Conservation (phyloP, 2,113 vertebrate genomes). For the Pagrus major region DNA sequence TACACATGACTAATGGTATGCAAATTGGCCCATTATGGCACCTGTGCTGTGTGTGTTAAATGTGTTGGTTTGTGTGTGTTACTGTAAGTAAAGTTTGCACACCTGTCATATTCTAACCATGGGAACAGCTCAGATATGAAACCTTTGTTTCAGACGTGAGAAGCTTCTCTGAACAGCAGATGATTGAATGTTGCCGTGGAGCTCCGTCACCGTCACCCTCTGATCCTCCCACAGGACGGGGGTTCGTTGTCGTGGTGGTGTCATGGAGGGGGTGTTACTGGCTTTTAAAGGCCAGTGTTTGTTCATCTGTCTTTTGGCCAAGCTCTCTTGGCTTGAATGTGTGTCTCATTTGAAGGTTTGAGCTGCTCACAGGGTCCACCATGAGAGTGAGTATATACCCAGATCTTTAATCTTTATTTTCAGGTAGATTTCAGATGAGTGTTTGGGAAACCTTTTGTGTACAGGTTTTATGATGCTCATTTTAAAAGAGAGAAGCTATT, state of each 20-base stretch:
- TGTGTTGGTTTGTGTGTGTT: not conserved
- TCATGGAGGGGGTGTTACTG: not conserved
- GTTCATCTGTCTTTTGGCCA: slow-evolving; percentile 40
- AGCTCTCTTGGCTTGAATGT: not conserved
- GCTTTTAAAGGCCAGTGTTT: slow-evolving; percentile 39
- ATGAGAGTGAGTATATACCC: slow-evolving; percentile 67
- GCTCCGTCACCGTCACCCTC: not conserved
- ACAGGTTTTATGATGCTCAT: not conserved
- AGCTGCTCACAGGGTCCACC: slow-evolving; percentile 12
- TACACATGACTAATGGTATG: not conserved
- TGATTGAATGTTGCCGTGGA: slow-evolving; percentile 17
- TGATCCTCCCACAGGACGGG: not conserved
- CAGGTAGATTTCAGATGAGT: not conserved
- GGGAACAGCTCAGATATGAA: not conserved
- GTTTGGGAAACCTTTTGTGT: not conserved
- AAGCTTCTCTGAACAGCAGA: not conserved
- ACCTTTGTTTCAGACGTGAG: not conserved
- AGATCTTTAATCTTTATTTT: not conserved
- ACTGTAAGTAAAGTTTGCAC: not conserved
- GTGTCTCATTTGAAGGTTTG: slow-evolving; percentile 12
- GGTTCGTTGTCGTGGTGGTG: slow-evolving; percentile 18
- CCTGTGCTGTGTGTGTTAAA: not conserved
- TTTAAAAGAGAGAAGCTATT: not conserved
- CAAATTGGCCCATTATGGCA: not conserved
- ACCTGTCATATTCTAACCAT: not conserved